Evolutionary conservation across 2,113 vertebrate species (phyloP).

Genomic region (Carlito syrichta): DNA sequence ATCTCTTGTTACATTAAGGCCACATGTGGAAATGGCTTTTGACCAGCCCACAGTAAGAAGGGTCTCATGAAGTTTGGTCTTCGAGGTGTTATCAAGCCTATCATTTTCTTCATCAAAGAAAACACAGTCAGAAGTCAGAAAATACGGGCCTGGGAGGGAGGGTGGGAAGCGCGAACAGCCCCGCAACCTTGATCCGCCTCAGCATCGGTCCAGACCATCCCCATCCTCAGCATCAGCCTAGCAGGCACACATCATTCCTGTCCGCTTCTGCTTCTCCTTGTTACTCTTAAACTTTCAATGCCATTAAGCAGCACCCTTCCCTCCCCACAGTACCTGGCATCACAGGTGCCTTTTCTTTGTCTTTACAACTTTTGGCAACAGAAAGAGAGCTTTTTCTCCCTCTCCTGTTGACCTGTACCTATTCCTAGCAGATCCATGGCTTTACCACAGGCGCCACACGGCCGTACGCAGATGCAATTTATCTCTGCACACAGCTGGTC

Average conservation of each 20-base stretch:
- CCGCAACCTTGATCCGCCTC: constrained; percentile 6
- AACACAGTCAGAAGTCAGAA: constrained; percentile 43
- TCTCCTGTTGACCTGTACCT: constrained; percentile 42
- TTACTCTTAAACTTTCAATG: constrained; percentile 55
- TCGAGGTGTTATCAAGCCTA: constrained; percentile 56
- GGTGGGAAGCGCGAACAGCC: background rate
- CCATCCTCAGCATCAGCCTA: constrained; percentile 1
- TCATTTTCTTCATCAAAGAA: constrained; percentile 61
- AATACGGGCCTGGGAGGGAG: background rate
- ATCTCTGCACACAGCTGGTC: constrained; percentile 42
- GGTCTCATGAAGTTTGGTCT: constrained; percentile 51
- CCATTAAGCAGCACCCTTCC: constrained; percentile 46
- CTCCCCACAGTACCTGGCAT: background rate
- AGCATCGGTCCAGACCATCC: background rate
- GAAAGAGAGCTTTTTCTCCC: background rate
- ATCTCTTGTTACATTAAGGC: constrained; percentile 54
- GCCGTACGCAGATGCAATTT: constrained; percentile 45
- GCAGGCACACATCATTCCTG: constrained; percentile 20
- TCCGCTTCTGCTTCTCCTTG: constrained; percentile 50
- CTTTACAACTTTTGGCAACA: constrained; percentile 22
- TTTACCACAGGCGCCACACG: background rate
- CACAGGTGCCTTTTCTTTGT: constrained; percentile 48
- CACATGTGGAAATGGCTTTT: constrained; percentile 40
- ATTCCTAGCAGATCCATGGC: constrained; percentile 43
- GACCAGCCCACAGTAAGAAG: constrained; percentile 33